Conservation (phyloP, 2,797 vertebrate species). For the Thripadectes ignobilis region DNA sequence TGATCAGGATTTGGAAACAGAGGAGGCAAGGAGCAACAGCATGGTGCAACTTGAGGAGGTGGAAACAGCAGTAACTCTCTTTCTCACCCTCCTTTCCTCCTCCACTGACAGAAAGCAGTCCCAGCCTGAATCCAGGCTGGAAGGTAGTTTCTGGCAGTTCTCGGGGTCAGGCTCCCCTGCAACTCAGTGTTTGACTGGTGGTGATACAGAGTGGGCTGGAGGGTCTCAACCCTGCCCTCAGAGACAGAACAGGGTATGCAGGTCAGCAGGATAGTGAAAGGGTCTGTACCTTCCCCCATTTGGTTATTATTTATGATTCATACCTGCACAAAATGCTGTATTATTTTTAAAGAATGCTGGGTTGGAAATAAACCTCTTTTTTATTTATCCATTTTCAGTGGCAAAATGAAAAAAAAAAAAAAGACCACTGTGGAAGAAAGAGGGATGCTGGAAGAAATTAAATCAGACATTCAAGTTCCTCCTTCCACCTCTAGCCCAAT, state of each 20-base stretch:
- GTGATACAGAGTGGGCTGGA: neutral
- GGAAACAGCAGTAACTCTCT: neutral
- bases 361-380: neutral
- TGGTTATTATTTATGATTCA: neutral
- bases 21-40: fast-evolving
- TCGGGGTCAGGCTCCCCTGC: neutral
- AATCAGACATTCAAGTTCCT: neutral
- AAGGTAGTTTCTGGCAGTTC: neutral
- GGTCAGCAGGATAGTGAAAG: neutral
- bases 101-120: neutral
- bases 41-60: fast-evolving
- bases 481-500: neutral
- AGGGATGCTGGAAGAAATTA: neutral
- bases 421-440: neutral
- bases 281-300: neutral
- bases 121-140: neutral
- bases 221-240: neutral
- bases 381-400: neutral
- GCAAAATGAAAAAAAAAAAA: neutral
- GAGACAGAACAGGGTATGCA: neutral
- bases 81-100: fast-evolving
- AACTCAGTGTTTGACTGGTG: neutral
- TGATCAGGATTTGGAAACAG: neutral
- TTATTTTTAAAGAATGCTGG: neutral
- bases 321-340: neutral